These are phyloP conservation scores for Musca vetustissima DNA, from an alignment of 1,140 invertebrate species.

Conservation along the genomic window DNA sequence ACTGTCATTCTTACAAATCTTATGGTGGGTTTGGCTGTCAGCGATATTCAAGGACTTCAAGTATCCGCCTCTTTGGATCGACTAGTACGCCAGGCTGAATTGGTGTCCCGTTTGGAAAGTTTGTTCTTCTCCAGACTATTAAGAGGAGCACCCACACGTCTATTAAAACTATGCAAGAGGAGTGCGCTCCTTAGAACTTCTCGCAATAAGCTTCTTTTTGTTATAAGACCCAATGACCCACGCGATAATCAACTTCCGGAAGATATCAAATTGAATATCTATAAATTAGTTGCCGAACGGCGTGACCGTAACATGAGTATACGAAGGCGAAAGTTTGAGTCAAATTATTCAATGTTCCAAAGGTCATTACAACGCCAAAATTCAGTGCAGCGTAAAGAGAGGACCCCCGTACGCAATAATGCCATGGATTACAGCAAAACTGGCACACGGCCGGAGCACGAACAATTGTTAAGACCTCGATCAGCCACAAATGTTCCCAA, in stretches of 20 bases:
- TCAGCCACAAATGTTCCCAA: slow-evolving; percentile 51
- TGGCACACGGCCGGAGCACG: slow-evolving; percentile 11
- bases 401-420: slow-evolving; percentile 12
- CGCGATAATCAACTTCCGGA: slow-evolving; percentile 74
- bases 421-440: background rate
- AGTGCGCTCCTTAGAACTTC: slow-evolving; percentile 72
- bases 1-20: slow-evolving; percentile 85
- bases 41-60: slow-evolving; percentile 80
- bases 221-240: slow-evolving; percentile 77
- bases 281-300: slow-evolving; percentile 70
- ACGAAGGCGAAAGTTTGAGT: slow-evolving; percentile 58
- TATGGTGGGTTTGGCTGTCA: slow-evolving; percentile 81
- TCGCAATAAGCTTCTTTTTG: slow-evolving; percentile 69
- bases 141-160: slow-evolving; percentile 64
- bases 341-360: slow-evolving; percentile 52
- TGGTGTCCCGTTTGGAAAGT: slow-evolving; percentile 77
- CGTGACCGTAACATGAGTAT: slow-evolving; percentile 61
- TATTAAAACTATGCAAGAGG: slow-evolving; percentile 66
- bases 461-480: slow-evolving; percentile 41
- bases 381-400: background rate
- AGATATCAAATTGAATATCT: slow-evolving; percentile 70
- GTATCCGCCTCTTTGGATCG: slow-evolving; percentile 78
- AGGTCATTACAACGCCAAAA: slow-evolving; percentile 40
- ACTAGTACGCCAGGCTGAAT: slow-evolving; percentile 75
- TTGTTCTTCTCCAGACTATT: slow-evolving; percentile 77